Percentiles rank a stretch among this genome's conserved stretches.
phyloP scores from a whole-genome alignment of 2,113 vertebrate genomes.

The Pseudopipra pipra region DNA sequence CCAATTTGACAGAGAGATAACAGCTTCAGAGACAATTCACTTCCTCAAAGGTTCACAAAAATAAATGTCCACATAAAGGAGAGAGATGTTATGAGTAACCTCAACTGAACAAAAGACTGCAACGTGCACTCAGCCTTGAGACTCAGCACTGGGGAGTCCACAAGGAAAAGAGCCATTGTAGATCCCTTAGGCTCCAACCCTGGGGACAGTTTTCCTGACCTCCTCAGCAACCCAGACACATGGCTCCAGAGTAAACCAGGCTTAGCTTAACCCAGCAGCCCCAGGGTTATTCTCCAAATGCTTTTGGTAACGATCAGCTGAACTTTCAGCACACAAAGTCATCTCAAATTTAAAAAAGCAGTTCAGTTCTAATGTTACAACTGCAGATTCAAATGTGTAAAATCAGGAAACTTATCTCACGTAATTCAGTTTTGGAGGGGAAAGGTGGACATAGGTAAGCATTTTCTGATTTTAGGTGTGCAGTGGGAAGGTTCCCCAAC shows the following conservation, averaged over 20 bases:
- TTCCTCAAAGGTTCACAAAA: constrained; percentile 44
- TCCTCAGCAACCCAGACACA: neutral
- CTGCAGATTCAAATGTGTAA: neutral
- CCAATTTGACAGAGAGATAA: constrained; percentile 49
- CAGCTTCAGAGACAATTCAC: constrained; percentile 15
- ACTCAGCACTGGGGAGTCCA: neutral
- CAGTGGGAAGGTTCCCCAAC: neutral
- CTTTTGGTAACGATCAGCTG: neutral
- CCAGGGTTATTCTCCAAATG: neutral
- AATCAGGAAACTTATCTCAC: neutral
- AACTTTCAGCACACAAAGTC: neutral
- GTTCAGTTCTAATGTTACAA: neutral
- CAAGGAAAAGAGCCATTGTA: neutral
- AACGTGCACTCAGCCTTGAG: neutral
- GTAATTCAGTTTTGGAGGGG: neutral
- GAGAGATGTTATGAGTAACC: constrained; percentile 31
- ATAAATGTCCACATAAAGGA: constrained; percentile 27
- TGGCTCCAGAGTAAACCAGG: neutral
- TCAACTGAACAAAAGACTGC: neutral
- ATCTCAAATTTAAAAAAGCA: neutral
- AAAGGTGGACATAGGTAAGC: neutral
- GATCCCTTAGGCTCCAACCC: neutral
- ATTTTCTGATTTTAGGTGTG: neutral
- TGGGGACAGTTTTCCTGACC: neutral
- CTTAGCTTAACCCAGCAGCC: neutral